phyloP scores from a whole-genome alignment of 35 echinoderm and acorn worm species.

The Holothuria glaberrima region DNA sequence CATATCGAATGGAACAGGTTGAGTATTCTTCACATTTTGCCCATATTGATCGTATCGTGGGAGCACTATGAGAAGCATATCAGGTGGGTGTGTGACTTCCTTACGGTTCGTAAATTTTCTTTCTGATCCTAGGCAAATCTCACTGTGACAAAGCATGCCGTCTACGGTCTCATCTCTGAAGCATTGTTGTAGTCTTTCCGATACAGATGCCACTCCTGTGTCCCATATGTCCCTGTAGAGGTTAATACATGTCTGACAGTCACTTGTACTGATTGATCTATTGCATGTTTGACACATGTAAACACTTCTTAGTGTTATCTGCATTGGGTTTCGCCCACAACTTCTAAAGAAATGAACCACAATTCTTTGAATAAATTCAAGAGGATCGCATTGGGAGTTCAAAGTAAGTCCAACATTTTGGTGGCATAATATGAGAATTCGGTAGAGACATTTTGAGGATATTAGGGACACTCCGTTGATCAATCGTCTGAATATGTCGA shows the following conservation, averaged over 20 bases:
- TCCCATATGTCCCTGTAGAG: conserved; percentile 14
- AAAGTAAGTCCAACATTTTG: conserved; percentile 2
- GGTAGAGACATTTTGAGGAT: background rate
- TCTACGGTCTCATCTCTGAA: background rate
- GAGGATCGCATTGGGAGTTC: background rate
- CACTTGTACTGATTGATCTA: background rate
- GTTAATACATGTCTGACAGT: conserved; percentile 12
- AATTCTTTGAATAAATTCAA: conserved; percentile 22
- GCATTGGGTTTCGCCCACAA: conserved; percentile 9
- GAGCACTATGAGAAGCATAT: background rate
- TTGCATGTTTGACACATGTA: background rate
- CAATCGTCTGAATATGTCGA: conserved; percentile 1
- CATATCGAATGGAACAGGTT: background rate
- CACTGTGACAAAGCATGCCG: background rate
- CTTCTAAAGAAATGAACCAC: conserved; percentile 3
- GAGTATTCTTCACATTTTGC: conserved; percentile 11
- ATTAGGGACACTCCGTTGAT: background rate
- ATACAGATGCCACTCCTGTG: conserved; percentile 1
- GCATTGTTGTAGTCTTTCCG: background rate
- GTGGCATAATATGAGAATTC: background rate
- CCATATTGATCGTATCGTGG: background rate
- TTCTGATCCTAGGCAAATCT: background rate
- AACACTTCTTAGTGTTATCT: background rate
- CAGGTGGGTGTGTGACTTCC: background rate
- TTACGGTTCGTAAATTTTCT: background rate